Percentiles rank a stretch among this genome's conserved stretches.
phyloP scores from a whole-genome alignment of 2,888 invertebrate genomes.

The Halocaridina rubra region DNA sequence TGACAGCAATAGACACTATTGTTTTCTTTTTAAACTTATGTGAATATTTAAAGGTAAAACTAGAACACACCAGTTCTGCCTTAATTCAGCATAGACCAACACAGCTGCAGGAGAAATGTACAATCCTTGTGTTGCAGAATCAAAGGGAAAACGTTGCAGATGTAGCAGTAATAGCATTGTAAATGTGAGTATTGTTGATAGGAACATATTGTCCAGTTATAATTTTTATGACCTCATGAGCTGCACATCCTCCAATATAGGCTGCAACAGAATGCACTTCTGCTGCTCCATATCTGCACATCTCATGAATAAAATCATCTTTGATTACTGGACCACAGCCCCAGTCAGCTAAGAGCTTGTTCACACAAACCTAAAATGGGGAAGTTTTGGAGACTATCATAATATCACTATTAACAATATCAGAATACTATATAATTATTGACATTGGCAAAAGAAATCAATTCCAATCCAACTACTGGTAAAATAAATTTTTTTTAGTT shows the following conservation, averaged over 20 bases:
- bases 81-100: too few relatives aligned
- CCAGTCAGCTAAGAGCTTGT: slow-evolving; percentile 86
- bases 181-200: slow-evolving; percentile 93
- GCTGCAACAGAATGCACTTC: slow-evolving; percentile 96
- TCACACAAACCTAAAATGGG: slow-evolving; percentile 71
- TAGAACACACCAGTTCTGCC: too few relatives aligned
- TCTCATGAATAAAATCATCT: slow-evolving; percentile 94
- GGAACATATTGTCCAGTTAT: slow-evolving; percentile 96
- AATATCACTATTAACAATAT: neutral
- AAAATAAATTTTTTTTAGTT: too few relatives aligned
- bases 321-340: slow-evolving; percentile 81
- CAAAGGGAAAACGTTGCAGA: slow-evolving; percentile 84
- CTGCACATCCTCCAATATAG: slow-evolving; percentile 90
- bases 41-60: too few relatives aligned
- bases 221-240: slow-evolving; percentile 95
- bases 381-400: neutral
- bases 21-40: too few relatives aligned
- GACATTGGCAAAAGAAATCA: too few relatives aligned
- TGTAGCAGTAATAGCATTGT: slow-evolving; percentile 91
- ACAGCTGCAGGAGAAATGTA: too few relatives aligned
- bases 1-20: too few relatives aligned
- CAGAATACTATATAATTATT: neutral
- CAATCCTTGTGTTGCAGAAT: too few relatives aligned
- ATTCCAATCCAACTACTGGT: too few relatives aligned
- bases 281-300: slow-evolving; percentile 93